These are phyloP conservation scores for Calosoma granatense DNA, from an alignment of 1,140 invertebrate species.

Conservation along the genomic window DNA sequence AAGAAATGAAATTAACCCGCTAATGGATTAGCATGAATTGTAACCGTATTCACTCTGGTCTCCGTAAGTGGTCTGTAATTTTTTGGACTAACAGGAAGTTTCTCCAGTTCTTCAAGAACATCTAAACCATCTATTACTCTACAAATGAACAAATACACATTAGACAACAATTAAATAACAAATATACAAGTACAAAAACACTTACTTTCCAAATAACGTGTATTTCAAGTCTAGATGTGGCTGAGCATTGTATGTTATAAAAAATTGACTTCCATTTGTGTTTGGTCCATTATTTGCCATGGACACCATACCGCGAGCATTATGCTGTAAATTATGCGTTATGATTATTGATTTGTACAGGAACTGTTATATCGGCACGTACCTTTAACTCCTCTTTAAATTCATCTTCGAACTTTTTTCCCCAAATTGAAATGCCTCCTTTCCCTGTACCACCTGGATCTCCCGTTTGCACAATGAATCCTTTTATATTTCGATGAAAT, in stretches of 20 bases:
- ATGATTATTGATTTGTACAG: neutral
- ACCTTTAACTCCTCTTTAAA: conserved; percentile 89
- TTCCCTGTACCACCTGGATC: conserved; percentile 94
- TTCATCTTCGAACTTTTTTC: conserved; percentile 90
- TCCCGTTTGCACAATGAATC: conserved; percentile 95
- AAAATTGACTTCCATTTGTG: conserved; percentile 98
- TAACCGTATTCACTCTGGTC: conserved; percentile 75
- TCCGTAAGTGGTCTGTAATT: conserved; percentile 79
- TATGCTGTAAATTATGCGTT: conserved; percentile 54
- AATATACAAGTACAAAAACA: conserved; percentile 9
- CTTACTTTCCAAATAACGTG: conserved; percentile 91
- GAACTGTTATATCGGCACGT: conserved; percentile 15
- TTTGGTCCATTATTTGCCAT: conserved; percentile 99
- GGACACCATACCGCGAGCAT: conserved; percentile 76
- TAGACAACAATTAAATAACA: conserved; percentile 2
- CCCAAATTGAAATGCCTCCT: conserved; percentile 87
- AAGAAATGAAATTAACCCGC: conserved; percentile 47
- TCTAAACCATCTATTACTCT: conserved; percentile 98
- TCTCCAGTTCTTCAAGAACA: conserved; percentile 90
- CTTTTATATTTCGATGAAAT: conserved; percentile 97
- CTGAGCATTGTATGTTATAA: conserved; percentile 88
- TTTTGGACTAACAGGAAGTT: conserved; percentile 88
- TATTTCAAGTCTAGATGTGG: conserved; percentile 96
- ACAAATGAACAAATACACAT: conserved; percentile 33
- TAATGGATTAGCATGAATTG: conserved; percentile 94